These are phyloP conservation scores for Centruroides vittatus DNA, from an alignment of 1,140 invertebrate genomes.

Conservation along the genomic window DNA sequence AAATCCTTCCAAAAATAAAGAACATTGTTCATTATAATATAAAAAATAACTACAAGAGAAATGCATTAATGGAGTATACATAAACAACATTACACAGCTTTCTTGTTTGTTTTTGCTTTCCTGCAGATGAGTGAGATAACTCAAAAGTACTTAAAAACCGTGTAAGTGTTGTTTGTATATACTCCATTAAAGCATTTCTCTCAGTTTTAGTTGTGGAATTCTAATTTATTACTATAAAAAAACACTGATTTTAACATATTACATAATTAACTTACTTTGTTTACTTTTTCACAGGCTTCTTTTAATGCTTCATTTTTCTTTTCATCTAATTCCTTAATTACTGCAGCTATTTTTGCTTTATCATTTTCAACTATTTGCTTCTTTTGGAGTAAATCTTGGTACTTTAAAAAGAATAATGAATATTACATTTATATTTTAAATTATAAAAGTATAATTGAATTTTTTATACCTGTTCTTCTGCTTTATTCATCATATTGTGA, in stretches of 20 bases:
- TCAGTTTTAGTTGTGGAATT: too few relatives aligned
- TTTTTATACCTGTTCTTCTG: slow-evolving; percentile 17
- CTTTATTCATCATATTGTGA: slow-evolving; percentile 19
- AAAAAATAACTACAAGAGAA: too few relatives aligned
- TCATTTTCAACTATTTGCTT: slow-evolving; percentile 73
- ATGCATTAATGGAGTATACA: too few relatives aligned
- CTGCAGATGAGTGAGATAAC: too few relatives aligned
- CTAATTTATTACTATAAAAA: too few relatives aligned
- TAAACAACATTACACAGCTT: too few relatives aligned
- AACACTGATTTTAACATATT: too few relatives aligned
- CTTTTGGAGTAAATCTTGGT: slow-evolving; percentile 61
- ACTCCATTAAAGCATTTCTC: too few relatives aligned
- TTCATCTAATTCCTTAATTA: slow-evolving; percentile 75
- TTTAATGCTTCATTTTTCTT: slow-evolving; percentile 70
- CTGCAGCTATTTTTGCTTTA: slow-evolving; percentile 60
- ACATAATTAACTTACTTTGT: slow-evolving; percentile 24
- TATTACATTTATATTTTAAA: neutral
- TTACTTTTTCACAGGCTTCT: slow-evolving; percentile 59
- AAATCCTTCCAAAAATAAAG: slow-evolving; percentile 69
- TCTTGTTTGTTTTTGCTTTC: too few relatives aligned
- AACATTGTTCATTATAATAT: neutral
- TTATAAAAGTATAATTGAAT: neutral
- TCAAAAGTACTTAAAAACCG: too few relatives aligned
- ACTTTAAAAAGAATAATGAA: slow-evolving; percentile 31
- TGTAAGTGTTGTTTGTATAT: too few relatives aligned